Conservation (phyloP, 1,140 invertebrate genomes). For the Bombus terrestris region DNA sequence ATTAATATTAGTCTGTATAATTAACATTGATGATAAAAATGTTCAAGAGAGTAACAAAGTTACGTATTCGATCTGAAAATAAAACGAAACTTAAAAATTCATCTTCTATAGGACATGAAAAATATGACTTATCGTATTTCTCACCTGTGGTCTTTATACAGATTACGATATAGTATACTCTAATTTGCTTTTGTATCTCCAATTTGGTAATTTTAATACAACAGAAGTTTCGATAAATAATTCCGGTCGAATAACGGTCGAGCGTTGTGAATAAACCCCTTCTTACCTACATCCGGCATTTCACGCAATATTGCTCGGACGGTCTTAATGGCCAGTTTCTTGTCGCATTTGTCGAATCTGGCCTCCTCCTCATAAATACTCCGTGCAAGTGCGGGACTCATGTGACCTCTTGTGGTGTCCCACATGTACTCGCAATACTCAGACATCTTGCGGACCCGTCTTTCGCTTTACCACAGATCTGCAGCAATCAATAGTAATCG, state of each 20-base stretch:
- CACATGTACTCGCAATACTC: constrained; percentile 82
- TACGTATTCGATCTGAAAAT: too few relatives aligned
- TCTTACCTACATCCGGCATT: constrained; percentile 84
- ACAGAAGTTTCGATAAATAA: neutral
- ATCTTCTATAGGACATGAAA: too few relatives aligned
- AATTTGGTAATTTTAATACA: neutral
- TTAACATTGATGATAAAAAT: too few relatives aligned
- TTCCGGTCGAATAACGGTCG: neutral
- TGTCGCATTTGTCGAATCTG: constrained; percentile 76
- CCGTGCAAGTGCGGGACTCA: constrained; percentile 65
- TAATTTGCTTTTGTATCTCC: neutral
- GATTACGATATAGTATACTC: too few relatives aligned
- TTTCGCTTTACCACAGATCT: constrained; percentile 24
- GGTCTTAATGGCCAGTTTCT: constrained; percentile 81
- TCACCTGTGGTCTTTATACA: too few relatives aligned
- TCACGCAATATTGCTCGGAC: constrained; percentile 83
- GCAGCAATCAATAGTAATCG: constrained; percentile 16
- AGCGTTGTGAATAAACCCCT: neutral
- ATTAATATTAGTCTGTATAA: too few relatives aligned
- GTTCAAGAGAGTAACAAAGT: too few relatives aligned
- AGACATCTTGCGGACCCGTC: constrained; percentile 70
- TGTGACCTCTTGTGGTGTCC: constrained; percentile 72
- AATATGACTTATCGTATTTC: too few relatives aligned
- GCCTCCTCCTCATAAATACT: constrained; percentile 75
- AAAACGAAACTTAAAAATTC: too few relatives aligned